These are phyloP conservation scores for Nymphalis urticae DNA, from an alignment of 2,888 invertebrate species.

Conservation along the genomic window DNA sequence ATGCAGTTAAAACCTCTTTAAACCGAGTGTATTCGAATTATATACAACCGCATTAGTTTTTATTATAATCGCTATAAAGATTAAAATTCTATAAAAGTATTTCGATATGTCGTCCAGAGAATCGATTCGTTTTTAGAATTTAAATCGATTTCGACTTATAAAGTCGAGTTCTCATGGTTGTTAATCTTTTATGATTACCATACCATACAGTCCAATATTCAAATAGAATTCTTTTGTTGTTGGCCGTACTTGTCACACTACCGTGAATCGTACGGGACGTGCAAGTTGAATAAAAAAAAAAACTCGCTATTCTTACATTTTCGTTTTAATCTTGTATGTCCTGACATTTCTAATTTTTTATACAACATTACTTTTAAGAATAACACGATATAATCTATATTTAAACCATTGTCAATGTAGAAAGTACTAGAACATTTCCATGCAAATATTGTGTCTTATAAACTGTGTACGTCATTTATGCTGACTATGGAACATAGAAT, in stretches of 20 bases:
- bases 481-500: too few species aligned
- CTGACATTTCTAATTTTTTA: not conserved
- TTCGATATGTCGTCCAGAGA: constrained; percentile 8
- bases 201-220: constrained; percentile 16
- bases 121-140: constrained; percentile 34
- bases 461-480: too few species aligned
- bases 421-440: too few species aligned
- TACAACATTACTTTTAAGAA: too few species aligned
- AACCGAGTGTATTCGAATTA: constrained; percentile 7
- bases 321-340: not conserved
- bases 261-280: not conserved
- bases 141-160: constrained; percentile 48
- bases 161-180: constrained; percentile 54
- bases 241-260: constrained; percentile 16
- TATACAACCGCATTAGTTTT: constrained; percentile 7
- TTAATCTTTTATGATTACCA: constrained; percentile 38
- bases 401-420: too few species aligned
- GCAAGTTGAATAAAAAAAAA: not conserved
- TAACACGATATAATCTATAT: too few species aligned
- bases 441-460: too few species aligned
- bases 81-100: constrained; percentile 22
- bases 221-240: constrained; percentile 28
- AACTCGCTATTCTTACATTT: not conserved
- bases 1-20: constrained; percentile 6
- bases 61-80: constrained; percentile 11